phyloP scores from a whole-genome alignment of 1,140 invertebrate genomes.

The Brachionus paranguensis region DNA sequence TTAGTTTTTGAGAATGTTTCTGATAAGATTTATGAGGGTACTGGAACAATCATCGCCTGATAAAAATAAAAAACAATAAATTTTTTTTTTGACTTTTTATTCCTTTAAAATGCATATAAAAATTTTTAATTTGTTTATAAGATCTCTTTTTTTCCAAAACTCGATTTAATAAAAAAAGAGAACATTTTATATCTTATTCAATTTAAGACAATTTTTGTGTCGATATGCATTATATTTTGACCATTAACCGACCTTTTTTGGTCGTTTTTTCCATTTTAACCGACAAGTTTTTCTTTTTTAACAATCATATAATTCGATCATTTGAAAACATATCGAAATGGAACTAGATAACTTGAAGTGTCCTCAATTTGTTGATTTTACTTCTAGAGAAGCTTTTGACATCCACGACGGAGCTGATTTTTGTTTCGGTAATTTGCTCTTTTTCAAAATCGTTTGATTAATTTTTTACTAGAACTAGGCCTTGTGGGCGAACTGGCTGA shows the following conservation, averaged over 20 bases:
- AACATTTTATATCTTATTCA: no score
- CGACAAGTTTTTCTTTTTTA: neutral
- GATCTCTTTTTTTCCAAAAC: no score
- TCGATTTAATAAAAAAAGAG: no score
- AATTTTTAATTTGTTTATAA: no score
- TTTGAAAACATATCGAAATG: neutral
- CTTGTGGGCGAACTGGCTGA: neutral
- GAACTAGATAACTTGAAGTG: slow-evolving; percentile 45
- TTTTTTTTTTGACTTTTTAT: no score
- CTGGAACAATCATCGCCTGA: no score
- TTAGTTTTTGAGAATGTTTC: no score
- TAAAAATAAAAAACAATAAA: no score
- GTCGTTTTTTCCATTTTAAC: neutral
- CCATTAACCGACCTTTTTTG: neutral
- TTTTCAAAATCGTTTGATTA: neutral
- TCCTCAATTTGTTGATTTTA: slow-evolving; percentile 51
- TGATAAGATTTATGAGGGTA: no score
- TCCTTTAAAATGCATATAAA: no score
- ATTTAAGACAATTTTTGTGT: neutral
- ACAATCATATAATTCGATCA: neutral
- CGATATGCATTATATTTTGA: neutral
- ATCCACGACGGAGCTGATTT: slow-evolving; percentile 45
- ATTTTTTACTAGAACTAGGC: neutral
- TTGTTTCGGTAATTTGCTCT: slow-evolving; percentile 46
- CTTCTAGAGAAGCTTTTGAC: slow-evolving; percentile 40